phyloP scores from a whole-genome alignment of 2,888 invertebrate genomes.

The Frankliniella intonsa region DNA sequence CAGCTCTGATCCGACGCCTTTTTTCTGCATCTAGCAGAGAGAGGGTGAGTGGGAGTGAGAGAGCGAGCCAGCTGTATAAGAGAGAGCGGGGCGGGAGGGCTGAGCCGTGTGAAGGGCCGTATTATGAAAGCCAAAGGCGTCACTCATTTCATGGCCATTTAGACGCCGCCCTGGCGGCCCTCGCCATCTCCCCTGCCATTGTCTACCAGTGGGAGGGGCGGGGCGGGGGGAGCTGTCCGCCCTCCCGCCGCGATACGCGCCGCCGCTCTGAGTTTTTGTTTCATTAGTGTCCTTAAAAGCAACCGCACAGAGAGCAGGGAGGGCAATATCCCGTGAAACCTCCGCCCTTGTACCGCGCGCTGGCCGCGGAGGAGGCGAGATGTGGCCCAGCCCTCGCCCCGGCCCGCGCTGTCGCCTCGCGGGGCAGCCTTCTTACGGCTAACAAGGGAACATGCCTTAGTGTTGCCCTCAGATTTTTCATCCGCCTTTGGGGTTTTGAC shows the following conservation, averaged over 20 bases:
- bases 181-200: background rate
- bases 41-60: background rate
- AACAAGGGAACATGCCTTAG: no score
- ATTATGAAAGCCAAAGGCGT: background rate
- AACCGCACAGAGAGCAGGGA: background rate
- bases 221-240: background rate
- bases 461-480: no score
- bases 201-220: background rate
- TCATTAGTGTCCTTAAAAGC: conserved; percentile 21
- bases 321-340: conserved; percentile 5
- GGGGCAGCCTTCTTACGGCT: no score
- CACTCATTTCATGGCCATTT: background rate
- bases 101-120: background rate
- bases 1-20: no score
- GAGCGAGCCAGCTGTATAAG: background rate
- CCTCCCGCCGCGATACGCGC: background rate
- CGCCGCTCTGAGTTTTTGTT: background rate
- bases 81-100: background rate
- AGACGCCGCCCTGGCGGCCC: background rate
- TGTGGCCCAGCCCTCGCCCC: no score
- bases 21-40: no score
- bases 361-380: background rate
- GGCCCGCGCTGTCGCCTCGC: no score
- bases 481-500: no score
- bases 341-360: background rate